These are phyloP conservation scores for Chelon auratus DNA, from an alignment of 2,797 vertebrate genomes.

Conservation along the genomic window DNA sequence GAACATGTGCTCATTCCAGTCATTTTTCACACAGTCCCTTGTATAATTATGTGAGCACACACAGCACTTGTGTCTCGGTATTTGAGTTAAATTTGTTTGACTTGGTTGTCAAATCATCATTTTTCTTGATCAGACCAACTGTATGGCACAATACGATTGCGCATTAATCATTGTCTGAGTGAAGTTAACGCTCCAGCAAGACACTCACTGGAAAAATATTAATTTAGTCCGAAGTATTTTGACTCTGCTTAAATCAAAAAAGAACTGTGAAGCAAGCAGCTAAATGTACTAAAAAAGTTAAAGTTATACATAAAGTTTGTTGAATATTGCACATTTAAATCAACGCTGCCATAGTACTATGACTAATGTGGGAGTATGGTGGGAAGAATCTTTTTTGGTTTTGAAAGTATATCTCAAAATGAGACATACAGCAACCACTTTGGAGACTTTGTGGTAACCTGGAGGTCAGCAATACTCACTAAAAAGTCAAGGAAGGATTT, in stretches of 20 bases:
- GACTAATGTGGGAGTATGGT: background rate
- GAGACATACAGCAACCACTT: background rate
- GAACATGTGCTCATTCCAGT: slow-evolving; percentile 47
- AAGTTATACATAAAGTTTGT: background rate
- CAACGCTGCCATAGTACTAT: background rate
- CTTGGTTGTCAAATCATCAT: slow-evolving; percentile 27
- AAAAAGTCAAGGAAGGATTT: slow-evolving; percentile 3
- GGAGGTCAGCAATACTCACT: background rate
- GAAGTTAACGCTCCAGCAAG: background rate
- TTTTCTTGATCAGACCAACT: slow-evolving; percentile 13
- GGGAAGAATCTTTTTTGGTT: background rate
- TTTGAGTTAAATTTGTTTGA: slow-evolving; percentile 16
- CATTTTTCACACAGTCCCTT: slow-evolving; percentile 44
- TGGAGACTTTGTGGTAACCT: background rate
- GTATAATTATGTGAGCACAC: slow-evolving; percentile 17
- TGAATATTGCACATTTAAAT: background rate
- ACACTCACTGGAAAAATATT: background rate
- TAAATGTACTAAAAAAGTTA: background rate
- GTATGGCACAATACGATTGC: background rate
- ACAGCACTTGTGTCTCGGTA: background rate
- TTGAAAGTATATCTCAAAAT: background rate
- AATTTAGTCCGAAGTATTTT: background rate
- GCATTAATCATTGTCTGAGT: slow-evolving; percentile 29
- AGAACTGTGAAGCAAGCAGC: background rate
- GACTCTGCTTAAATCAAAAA: background rate